Conservation (phyloP, 35 echinoderm and acorn worm species). For the Nesometra sesokonis region DNA sequence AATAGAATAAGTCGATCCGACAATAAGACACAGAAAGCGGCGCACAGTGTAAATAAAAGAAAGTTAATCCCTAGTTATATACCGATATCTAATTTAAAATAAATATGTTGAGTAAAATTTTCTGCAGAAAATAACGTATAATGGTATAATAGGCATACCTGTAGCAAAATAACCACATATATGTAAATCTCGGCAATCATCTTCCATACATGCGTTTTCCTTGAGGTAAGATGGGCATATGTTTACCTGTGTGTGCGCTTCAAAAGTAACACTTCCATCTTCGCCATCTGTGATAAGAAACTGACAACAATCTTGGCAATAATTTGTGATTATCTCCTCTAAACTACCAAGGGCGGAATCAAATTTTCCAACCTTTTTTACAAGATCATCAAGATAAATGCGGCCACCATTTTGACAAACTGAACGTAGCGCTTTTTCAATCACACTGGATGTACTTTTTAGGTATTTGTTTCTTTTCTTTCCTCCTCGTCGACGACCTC, state of each 20-base stretch:
- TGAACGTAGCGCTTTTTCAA: not conserved
- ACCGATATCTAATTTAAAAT: no score
- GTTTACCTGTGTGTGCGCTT: not conserved
- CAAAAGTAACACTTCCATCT: not conserved
- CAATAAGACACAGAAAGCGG: no score
- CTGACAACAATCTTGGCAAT: not conserved
- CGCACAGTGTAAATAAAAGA: no score
- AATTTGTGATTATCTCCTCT: not conserved
- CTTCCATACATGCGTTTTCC: not conserved
- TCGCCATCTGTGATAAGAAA: not conserved
- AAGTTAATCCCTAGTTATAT: no score
- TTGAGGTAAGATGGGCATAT: not conserved
- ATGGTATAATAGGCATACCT: not conserved
- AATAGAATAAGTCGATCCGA: no score
- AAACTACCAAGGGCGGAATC: not conserved
- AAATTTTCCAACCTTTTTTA: not conserved
- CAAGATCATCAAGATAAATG: not conserved
- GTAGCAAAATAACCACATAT: not conserved
- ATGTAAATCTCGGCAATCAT: not conserved
- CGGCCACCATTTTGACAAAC: not conserved
- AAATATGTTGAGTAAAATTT: no score
- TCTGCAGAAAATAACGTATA: no score
- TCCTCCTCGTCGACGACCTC: not conserved
- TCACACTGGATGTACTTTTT: not conserved
- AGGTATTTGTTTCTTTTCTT: not conserved